Evolutionary conservation across 2,888 invertebrate species (phyloP), one percentile per base, ranked within the genome.

Genomic region (Melieria picta): DNA sequence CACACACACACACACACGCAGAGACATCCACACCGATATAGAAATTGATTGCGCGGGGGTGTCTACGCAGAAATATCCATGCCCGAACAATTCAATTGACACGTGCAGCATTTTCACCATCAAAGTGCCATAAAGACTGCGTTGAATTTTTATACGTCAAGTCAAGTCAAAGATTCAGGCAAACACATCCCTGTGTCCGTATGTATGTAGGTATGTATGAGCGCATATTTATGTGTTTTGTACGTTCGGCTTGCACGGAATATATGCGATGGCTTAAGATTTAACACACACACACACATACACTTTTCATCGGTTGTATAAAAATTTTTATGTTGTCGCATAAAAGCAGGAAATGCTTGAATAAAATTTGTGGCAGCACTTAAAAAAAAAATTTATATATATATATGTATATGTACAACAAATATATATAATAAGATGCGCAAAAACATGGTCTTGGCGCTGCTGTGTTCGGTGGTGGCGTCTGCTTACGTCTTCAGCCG

Each of bases 21-120:
- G 30, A 30, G 30, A 30, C 30, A 30, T 30, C 1, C 30, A 30
- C 30, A 30, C 30, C 30, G 30, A 30, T 30, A 30, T 30, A 30
- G 30, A 1, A 30, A 30, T 30, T 30, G 30, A 30, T 30, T 30
- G 30, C 30, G 30, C 30, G 30, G 30, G 30, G 30, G 30, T 30
- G 30, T 30, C 30, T 30, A 30, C 30, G 30, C 30, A 30, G 30
- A 30, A 30, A 30, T 30, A 30, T 30, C 30, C 30, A 30, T 65
- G 80, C 79, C 77, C 83, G 82, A 81, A 83, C 82, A 82, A 83
- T 81, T 81, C 81, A 82, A 83, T 81, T 82, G 81, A 81, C 81
- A 81, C 81, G 83, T 81, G 81, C 81, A 83, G 72, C 75, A 75
- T 76, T 77, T 71, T 65, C 65, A 71, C 61, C 65, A 71, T 71